These are phyloP conservation scores for Drosophila eugracilis DNA, from an alignment of 1,140 invertebrate genomes.

Conservation along the genomic window DNA sequence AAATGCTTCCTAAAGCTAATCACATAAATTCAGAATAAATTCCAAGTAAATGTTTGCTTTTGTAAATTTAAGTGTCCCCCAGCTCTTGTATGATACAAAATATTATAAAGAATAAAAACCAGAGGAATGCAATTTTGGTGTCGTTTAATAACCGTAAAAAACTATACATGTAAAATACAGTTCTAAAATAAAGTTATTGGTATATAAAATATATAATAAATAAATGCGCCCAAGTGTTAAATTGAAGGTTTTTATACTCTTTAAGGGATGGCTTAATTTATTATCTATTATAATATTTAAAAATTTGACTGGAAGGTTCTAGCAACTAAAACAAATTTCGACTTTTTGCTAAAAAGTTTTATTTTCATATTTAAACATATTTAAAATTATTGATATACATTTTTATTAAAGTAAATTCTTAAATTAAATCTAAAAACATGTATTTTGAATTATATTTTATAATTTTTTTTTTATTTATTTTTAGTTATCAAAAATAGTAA, in stretches of 20 bases:
- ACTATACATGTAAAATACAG: conserved; percentile 57
- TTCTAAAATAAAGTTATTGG: conserved; percentile 43
- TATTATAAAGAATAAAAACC: conserved; percentile 20
- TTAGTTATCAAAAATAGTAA: conserved; percentile 1
- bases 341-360: too few species aligned
- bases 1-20: conserved; percentile 8
- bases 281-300: too few species aligned
- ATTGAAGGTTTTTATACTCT: background rate
- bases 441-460: background rate
- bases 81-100: conserved; percentile 62
- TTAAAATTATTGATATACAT: background rate
- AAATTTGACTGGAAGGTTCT: too few species aligned
- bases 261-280: too few species aligned
- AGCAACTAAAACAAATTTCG: too few species aligned
- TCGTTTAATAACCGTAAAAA: conserved; percentile 22
- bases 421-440: too few species aligned
- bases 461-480: background rate
- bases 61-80: conserved; percentile 70
- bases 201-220: conserved; percentile 46
- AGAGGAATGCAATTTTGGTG: conserved; percentile 10
- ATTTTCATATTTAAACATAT: background rate
- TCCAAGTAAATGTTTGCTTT: conserved; percentile 42
- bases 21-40: conserved; percentile 6
- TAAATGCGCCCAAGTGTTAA: conserved; percentile 56
- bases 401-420: background rate